Base-by-base conservation (phyloP, 2,113 vertebrate species). In the Varanus komodoensis region DNA sequence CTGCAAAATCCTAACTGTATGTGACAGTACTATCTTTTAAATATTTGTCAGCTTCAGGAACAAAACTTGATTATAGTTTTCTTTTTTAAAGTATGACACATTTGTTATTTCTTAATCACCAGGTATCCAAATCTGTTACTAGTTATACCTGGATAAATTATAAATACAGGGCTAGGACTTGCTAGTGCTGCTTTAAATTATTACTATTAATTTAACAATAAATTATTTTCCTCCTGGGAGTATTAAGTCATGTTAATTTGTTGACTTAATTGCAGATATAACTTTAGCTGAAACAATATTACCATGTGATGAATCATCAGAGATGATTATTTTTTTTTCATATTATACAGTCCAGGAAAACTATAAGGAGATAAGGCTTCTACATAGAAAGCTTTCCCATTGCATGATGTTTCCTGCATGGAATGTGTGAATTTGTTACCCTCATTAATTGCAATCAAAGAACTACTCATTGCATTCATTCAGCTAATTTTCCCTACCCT, bases 141-240 rank as follows among this genome's bases (percentile, higher is more conserved):
- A 87, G n/a, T 75, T 93, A 61, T 86, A 92, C 87, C 84, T 91
- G 80, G 34, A 14, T 61, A 74, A 82, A 89, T 88, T 38, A 17
- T 1, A 67, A 89, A 54, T 85, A 90, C n/a, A 68, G 73, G 9
- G 19, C 29, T 48, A 64, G 86, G 27, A 84, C 68, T 50, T 8
- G 25, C 1, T 67, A 79, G 88, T 91, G 87, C 74, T 38, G 64
- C 44, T 50, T 78, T 54, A 84, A 92, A 68, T 79, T 92, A 89
- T 88, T 69, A 44, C 2, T 0, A 89, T 92, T 81, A 52, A 1
- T 4, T 88, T 88, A 38, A 61, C 61, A 44, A 48, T 68, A 61
- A 14, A 74, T 44, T 77, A 75, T 75, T 77, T 75, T 57, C 4
- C 34, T 57, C n/a, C 14, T 32, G 52, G 68, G 12, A 81, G 48